A percentile compares a stretch with the other conserved stretches of the same genome.
phyloP scores from a whole-genome alignment of 2,888 invertebrate genomes.

The Toxonevra muliebris region DNA sequence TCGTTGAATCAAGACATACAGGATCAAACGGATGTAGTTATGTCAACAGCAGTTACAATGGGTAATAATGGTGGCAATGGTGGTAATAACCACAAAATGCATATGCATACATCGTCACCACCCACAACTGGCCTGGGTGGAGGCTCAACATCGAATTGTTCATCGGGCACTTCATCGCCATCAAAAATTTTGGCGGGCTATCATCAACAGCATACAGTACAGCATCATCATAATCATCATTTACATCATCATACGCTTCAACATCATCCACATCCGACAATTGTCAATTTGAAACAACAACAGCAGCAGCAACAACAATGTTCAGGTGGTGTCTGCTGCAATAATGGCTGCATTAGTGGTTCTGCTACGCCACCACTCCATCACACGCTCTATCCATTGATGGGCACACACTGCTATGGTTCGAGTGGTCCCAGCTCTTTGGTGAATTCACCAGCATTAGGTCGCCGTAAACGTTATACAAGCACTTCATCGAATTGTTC shows the following conservation, averaged over 20 bases:
- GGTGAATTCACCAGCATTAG: conserved; percentile 68
- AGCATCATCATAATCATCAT: conserved; percentile 23
- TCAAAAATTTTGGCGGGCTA: conserved; percentile 40
- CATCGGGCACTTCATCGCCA: conserved; percentile 44
- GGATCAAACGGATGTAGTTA: conserved; percentile 31
- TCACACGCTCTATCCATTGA: conserved; percentile 54
- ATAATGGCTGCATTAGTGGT: conserved; percentile 40
- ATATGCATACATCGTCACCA: background rate
- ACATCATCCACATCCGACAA: conserved; percentile 36
- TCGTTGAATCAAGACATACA: conserved; percentile 34
- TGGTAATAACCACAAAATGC: background rate
- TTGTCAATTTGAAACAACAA: conserved; percentile 39
- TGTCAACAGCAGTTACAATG: conserved; percentile 7
- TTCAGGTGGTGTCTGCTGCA: conserved; percentile 39
- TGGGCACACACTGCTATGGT: conserved; percentile 43
- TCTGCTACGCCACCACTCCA: conserved; percentile 50
- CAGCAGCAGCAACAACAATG: conserved; percentile 44
- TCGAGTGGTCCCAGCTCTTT: conserved; percentile 60
- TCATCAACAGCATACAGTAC: conserved; percentile 30
- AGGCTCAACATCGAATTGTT: conserved; percentile 39
- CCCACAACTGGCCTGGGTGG: background rate
- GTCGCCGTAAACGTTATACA: conserved; percentile 72
- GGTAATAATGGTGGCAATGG: too few relatives aligned
- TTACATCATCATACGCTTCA: conserved; percentile 21
- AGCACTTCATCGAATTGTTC: conserved; percentile 70